Conservation (phyloP, 2,888 invertebrate species). For the Epistrophella euchroma region DNA sequence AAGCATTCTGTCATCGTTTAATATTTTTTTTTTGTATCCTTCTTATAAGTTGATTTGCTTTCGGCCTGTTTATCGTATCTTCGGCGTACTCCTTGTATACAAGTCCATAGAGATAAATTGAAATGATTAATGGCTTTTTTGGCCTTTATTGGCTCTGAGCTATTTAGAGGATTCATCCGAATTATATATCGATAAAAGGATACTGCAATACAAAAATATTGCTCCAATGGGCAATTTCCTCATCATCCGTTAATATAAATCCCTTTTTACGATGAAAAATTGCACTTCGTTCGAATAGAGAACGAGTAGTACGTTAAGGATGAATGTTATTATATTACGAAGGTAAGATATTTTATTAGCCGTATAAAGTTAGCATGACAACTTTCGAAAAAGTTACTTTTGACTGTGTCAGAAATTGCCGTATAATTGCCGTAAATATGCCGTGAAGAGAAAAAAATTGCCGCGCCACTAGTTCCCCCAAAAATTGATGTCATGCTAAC, state of each 20-base stretch:
- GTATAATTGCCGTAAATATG: too few relatives aligned
- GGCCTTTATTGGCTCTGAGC: background rate
- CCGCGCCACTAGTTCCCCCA: too few relatives aligned
- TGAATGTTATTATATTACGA: background rate
- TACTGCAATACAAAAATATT: background rate
- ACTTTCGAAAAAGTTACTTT: too few relatives aligned
- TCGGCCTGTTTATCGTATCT: background rate
- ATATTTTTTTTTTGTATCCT: background rate
- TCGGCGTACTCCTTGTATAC: background rate
- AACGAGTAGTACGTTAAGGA: background rate
- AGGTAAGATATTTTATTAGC: background rate
- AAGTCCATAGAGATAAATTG: constrained; percentile 1
- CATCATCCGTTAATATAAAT: constrained; percentile 3
- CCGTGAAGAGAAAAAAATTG: too few relatives aligned
- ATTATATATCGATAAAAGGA: constrained; percentile 15
- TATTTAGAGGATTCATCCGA: background rate
- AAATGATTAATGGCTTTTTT: constrained; percentile 13
- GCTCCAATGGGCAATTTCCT: constrained; percentile 17
- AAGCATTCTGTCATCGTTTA: background rate
- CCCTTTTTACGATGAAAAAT: constrained; percentile 60
- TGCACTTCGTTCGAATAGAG: constrained; percentile 55
- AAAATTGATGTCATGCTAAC: too few relatives aligned
- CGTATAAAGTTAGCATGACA: too few relatives aligned
- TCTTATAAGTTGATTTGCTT: constrained; percentile 7
- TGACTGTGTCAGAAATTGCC: too few relatives aligned